These are phyloP conservation scores for Neogobius melanostomus DNA, from an alignment of 2,113 vertebrate species.

Conservation along the genomic window DNA sequence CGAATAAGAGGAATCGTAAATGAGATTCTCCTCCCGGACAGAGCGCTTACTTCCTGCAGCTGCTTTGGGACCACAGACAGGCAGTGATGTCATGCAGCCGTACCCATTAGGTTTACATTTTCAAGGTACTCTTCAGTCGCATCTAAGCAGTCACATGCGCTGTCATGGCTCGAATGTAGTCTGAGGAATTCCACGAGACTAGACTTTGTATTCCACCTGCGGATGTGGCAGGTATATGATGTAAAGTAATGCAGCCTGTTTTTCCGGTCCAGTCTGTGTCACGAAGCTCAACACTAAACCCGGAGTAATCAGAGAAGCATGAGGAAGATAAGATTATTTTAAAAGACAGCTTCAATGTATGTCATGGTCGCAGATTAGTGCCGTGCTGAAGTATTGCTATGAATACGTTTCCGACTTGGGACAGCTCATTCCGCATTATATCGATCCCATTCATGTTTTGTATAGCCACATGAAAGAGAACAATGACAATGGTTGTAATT, in stretches of 20 bases:
- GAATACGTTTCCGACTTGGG: too few species aligned
- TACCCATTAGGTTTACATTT: background rate
- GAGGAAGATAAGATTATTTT: background rate
- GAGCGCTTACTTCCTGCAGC: background rate
- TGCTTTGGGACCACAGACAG: background rate
- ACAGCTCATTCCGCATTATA: too few species aligned
- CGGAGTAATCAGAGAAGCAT: background rate
- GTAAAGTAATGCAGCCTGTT: conserved; percentile 37
- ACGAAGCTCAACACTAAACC: conserved; percentile 23
- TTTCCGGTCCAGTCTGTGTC: conserved; percentile 42
- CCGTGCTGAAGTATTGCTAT: too few species aligned
- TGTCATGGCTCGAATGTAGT: too few species aligned
- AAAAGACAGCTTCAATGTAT: background rate
- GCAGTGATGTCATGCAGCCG: background rate
- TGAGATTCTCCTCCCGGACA: background rate
- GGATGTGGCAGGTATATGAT: background rate
- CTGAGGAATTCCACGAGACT: background rate
- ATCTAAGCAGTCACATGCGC: too few species aligned
- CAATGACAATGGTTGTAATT: too few species aligned
- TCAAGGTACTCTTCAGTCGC: too few species aligned
- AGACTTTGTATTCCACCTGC: background rate
- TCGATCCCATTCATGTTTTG: too few species aligned
- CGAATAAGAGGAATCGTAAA: background rate
- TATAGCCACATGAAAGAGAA: too few species aligned
- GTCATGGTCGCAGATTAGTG: too few species aligned